Evolutionary conservation across 2,797 vertebrate genomes (phyloP).

Genomic region (Triplophysa bombifrons): DNA sequence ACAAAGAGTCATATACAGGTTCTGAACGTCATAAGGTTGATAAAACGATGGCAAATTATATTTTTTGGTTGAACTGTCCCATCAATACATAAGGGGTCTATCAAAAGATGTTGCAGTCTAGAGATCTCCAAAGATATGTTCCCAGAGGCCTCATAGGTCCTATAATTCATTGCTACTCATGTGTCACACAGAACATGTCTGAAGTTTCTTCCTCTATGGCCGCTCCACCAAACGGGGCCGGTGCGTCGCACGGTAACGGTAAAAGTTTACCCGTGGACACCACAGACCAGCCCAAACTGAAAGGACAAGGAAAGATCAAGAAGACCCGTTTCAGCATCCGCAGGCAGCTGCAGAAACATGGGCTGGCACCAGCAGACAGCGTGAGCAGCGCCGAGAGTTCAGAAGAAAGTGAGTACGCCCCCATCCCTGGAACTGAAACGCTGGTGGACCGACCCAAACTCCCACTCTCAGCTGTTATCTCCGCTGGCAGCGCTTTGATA

Average conservation of each 20-base stretch:
- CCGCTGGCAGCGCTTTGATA: conserved; percentile 8
- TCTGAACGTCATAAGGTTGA: no score
- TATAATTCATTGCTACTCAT: not conserved
- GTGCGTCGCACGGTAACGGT: conserved; percentile 53
- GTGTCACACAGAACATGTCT: conserved; percentile 52
- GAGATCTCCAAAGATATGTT: no score
- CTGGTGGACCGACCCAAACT: conserved; percentile 6
- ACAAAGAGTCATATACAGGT: no score
- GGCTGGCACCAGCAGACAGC: conserved; percentile 79
- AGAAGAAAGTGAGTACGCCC: conserved; percentile 79
- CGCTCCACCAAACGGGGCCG: conserved; percentile 40
- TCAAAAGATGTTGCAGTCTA: no score
- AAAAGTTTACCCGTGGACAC: conserved; percentile 61
- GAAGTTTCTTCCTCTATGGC: conserved; percentile 32
- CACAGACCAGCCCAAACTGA: conserved; percentile 80
- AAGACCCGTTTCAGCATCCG: conserved; percentile 84
- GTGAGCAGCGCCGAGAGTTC: conserved; percentile 84
- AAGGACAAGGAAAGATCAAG: conserved; percentile 77
- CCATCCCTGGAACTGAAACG: not conserved
- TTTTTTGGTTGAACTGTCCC: no score
- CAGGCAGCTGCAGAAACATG: conserved; percentile 84
- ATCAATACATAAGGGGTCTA: no score
- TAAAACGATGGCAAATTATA: no score
- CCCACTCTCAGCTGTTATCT: conserved; percentile 31
- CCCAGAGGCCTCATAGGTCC: no score